These are phyloP conservation scores for Pseudopipra pipra DNA, from an alignment of 2,113 vertebrate species.

Conservation along the genomic window DNA sequence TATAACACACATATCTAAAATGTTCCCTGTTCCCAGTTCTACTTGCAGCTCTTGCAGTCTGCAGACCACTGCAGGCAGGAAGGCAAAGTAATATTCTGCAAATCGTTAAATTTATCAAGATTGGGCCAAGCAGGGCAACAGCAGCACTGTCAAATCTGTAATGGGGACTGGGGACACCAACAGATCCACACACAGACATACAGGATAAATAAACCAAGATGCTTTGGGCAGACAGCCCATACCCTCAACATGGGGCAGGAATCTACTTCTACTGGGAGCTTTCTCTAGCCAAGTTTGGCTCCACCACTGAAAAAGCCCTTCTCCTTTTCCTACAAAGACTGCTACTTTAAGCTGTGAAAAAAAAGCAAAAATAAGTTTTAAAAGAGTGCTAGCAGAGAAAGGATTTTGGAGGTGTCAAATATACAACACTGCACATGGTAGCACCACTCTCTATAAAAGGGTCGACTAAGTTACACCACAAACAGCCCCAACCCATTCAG, in stretches of 20 bases:
- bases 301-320: background rate
- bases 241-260: background rate
- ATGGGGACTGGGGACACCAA: accelerated
- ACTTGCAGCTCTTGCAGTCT: background rate
- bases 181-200: accelerated
- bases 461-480: constrained; percentile 46
- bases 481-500: constrained; percentile 46
- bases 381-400: background rate
- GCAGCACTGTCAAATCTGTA: background rate
- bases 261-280: background rate
- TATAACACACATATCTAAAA: background rate
- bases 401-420: constrained; percentile 41
- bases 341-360: background rate
- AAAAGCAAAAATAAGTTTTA: background rate
- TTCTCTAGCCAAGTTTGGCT: background rate
- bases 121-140: background rate
- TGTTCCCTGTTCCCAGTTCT: background rate
- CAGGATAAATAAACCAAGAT: too few relatives aligned
- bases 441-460: constrained; percentile 42
- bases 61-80: background rate
- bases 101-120: background rate
- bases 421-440: constrained; percentile 20
- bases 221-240: background rate
- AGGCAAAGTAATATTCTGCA: background rate
- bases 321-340: background rate